Conservation (phyloP, 1,140 invertebrate genomes). For the Drosophila sulfurigaster region DNA sequence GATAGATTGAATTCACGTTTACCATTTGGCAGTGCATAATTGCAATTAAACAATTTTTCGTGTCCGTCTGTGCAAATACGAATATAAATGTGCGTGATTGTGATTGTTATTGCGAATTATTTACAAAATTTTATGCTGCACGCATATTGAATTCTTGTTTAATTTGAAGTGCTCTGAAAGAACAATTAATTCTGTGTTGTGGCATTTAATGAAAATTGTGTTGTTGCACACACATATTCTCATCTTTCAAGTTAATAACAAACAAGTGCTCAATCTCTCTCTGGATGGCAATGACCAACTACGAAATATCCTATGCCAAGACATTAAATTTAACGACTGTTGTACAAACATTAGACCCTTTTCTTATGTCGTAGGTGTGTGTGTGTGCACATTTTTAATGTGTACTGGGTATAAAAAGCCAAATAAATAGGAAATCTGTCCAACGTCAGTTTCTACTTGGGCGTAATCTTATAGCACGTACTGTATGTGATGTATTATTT, state of each 20-base stretch:
- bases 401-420: slow-evolving; percentile 38
- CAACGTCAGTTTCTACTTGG: background rate
- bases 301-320: background rate
- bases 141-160: slow-evolving; percentile 20
- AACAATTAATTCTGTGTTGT: slow-evolving; percentile 10
- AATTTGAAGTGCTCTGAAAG: background rate
- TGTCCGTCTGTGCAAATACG: background rate
- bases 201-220: slow-evolving; percentile 4
- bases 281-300: background rate
- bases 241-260: slow-evolving; percentile 1
- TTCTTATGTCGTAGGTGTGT: background rate
- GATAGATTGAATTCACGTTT: background rate
- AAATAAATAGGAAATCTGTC: slow-evolving; percentile 45
- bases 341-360: background rate
- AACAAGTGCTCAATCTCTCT: background rate
- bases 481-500: slow-evolving; percentile 52
- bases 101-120: slow-evolving; percentile 13
- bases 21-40: slow-evolving; percentile 1
- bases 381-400: background rate
- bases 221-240: background rate
- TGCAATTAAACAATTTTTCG: background rate
- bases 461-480: slow-evolving; percentile 39
- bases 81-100: background rate
- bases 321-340: background rate
- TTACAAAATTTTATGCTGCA: slow-evolving; percentile 17